phyloP scores from a whole-genome alignment of 2,888 invertebrate species.

The Apamea crenata region DNA sequence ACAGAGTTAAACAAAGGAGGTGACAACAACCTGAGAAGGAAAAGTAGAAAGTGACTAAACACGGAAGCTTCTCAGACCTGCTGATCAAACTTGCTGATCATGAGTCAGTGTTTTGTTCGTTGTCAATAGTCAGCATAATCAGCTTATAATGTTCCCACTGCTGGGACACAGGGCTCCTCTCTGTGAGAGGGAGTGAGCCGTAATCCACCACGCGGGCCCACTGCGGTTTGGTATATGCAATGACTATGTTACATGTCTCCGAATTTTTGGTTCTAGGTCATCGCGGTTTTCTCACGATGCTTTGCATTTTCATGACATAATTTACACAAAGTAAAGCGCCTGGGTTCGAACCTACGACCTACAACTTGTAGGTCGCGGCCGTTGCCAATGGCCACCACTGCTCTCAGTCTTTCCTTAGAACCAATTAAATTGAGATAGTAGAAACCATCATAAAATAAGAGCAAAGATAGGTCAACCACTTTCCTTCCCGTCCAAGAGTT shows the following conservation, averaged over 20 bases:
- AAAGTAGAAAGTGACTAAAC: not conserved
- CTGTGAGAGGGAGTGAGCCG: too few relatives aligned
- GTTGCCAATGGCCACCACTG: not conserved
- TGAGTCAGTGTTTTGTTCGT: not conserved
- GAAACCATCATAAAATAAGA: not conserved
- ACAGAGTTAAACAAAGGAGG: not conserved
- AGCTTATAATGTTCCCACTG: not conserved
- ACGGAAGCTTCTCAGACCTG: not conserved
- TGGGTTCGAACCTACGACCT: too few relatives aligned
- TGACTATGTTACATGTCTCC: not conserved
- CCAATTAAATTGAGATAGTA: not conserved
- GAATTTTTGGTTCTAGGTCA: not conserved
- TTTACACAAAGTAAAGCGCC: too few relatives aligned
- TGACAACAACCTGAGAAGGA: not conserved
- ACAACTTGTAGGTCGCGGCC: too few relatives aligned
- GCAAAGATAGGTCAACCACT: not conserved
- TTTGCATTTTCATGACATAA: too few relatives aligned
- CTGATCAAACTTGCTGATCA: not conserved
- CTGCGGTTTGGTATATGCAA: not conserved
- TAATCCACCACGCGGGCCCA: too few relatives aligned
- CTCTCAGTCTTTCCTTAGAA: not conserved
- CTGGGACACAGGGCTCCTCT: too few relatives aligned
- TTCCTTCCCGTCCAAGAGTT: slow-evolving; percentile 18
- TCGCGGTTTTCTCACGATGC: too few relatives aligned
- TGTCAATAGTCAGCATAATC: not conserved